These are phyloP conservation scores for Pharmacophagus antenor DNA, from an alignment of 2,888 invertebrate species.

Conservation along the genomic window DNA sequence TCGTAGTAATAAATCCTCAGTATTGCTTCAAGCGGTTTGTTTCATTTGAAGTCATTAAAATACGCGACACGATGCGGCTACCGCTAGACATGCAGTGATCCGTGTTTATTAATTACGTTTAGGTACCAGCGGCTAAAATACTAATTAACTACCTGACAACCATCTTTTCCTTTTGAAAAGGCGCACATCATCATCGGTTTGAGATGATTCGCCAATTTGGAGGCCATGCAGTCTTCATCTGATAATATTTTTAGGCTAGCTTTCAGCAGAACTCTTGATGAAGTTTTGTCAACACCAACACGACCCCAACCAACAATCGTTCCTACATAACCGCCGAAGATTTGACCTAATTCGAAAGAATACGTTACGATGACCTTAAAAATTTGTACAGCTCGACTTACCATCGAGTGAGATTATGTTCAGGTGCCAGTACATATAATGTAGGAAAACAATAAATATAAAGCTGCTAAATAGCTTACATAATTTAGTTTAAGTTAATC, in stretches of 20 bases:
- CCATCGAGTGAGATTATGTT: too few species aligned
- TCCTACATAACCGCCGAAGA: slow-evolving; percentile 62
- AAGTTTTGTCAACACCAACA: slow-evolving; percentile 60
- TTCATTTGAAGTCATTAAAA: slow-evolving; percentile 10
- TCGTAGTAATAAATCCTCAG: too few species aligned
- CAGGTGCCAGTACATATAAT: too few species aligned
- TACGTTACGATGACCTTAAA: too few species aligned
- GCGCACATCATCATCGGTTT: slow-evolving; percentile 83
- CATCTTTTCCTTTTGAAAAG: slow-evolving; percentile 79
- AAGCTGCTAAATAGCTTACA: too few species aligned
- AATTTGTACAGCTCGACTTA: too few species aligned
- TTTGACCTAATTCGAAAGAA: slow-evolving; percentile 52
- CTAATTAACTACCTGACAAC: slow-evolving; percentile 78
- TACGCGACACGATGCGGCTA: neutral
- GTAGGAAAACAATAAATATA: too few species aligned
- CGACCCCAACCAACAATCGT: slow-evolving; percentile 82
- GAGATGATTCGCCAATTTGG: slow-evolving; percentile 65
- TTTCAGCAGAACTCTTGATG: slow-evolving; percentile 70
- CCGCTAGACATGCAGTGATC: slow-evolving; percentile 7
- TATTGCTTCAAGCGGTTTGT: slow-evolving; percentile 14
- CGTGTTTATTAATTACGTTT: slow-evolving; percentile 34
- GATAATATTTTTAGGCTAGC: slow-evolving; percentile 70
- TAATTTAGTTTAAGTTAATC: too few species aligned
- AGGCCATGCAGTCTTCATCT: slow-evolving; percentile 63
- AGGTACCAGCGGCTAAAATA: slow-evolving; percentile 9